Percentiles rank a stretch among this genome's conserved stretches.
These are phyloP conservation scores for Babyrousa celebensis DNA, from an alignment of 2,797 vertebrate species.

Conservation along the genomic window DNA sequence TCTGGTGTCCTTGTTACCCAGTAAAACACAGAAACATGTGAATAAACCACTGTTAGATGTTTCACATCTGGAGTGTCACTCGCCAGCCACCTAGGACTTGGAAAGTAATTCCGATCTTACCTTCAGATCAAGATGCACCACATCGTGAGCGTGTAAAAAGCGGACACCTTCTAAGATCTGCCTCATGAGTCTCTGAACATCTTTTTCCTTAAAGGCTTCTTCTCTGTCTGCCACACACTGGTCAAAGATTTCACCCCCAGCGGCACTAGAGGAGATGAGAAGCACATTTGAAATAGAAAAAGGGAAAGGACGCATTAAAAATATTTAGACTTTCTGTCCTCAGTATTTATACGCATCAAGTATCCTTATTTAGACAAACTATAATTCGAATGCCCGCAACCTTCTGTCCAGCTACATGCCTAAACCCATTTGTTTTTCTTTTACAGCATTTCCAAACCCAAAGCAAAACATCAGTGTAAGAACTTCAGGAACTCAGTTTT, in stretches of 20 bases:
- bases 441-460: conserved; percentile 1
- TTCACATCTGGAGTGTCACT: neutral
- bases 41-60: neutral
- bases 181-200: conserved; percentile 96
- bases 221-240: conserved; percentile 96
- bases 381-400: neutral
- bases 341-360: neutral
- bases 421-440: neutral
- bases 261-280: conserved; percentile 92
- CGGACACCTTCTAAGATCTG: conserved; percentile 96
- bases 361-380: neutral
- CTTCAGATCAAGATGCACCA: conserved; percentile 97
- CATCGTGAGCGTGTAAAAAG: conserved; percentile 94
- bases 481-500: neutral
- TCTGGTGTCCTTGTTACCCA: neutral
- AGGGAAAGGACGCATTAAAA: neutral
- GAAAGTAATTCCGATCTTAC: conserved; percentile 88
- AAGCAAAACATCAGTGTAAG: neutral
- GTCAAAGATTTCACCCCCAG: conserved; percentile 97
- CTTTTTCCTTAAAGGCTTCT: conserved; percentile 95
- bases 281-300: neutral
- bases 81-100: neutral
- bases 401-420: neutral
- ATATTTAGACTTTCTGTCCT: neutral
- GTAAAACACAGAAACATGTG: neutral